A percentile compares a stretch with the other conserved stretches of the same genome.
Evolutionary conservation across 2,888 invertebrate genomes (phyloP).

Genomic region (Mythimna lalbum): DNA sequence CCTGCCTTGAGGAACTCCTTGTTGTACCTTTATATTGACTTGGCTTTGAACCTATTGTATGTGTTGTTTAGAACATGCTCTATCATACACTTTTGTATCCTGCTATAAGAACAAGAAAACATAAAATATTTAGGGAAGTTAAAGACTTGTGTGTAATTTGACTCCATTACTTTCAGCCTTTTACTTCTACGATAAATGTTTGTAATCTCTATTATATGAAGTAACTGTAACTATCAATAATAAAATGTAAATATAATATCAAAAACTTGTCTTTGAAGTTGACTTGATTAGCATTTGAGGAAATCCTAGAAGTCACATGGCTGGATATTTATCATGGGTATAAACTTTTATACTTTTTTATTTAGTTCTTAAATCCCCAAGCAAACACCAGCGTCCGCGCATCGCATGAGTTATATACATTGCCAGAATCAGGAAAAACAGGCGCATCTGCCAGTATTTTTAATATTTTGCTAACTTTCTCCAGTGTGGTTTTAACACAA

Average conservation of each 20-base stretch:
- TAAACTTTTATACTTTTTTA: too few species aligned
- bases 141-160: conserved; percentile 14
- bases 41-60: conserved; percentile 23
- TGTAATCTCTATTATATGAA: conserved; percentile 26
- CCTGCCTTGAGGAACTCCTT: conserved; percentile 14
- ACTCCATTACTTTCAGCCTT: conserved; percentile 13
- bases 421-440: too few species aligned
- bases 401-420: too few species aligned
- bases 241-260: conserved; percentile 47
- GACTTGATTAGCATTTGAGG: conserved; percentile 7
- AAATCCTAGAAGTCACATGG: not conserved
- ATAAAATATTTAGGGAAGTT: not conserved
- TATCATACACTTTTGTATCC: conserved; percentile 18
- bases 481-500: too few species aligned
- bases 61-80: conserved; percentile 9
- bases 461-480: too few species aligned
- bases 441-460: too few species aligned
- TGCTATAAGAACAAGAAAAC: conserved; percentile 3
- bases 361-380: too few species aligned
- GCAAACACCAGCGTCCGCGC: too few species aligned
- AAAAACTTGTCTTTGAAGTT: conserved; percentile 26
- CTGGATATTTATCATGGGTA: not conserved
- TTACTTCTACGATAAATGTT: conserved; percentile 22
- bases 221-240: conserved; percentile 30
- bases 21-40: conserved; percentile 28